phyloP scores from a whole-genome alignment of 1,140 invertebrate species.

The Mycetomoellerius zeteki region DNA sequence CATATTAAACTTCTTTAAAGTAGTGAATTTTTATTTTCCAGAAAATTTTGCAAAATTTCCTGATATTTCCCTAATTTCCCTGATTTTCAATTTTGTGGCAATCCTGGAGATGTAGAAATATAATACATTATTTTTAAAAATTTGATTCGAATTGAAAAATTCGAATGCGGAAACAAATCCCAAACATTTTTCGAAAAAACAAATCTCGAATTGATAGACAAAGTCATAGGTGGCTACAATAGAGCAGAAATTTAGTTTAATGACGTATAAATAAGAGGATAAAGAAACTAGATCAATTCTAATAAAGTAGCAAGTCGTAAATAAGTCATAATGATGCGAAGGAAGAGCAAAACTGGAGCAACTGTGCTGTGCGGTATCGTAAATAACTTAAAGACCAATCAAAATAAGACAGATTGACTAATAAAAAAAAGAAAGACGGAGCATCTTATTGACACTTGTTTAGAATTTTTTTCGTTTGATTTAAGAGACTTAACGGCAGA shows the following conservation, averaged over 20 bases:
- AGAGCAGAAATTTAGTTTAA: background rate
- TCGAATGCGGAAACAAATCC: background rate
- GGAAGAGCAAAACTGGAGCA: constrained; percentile 2
- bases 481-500: background rate
- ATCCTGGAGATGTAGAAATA: background rate
- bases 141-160: background rate
- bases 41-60: too few relatives aligned
- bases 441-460: constrained; percentile 20
- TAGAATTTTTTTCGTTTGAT: background rate
- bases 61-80: too few relatives aligned
- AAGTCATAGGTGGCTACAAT: background rate
- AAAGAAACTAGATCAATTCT: background rate
- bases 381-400: constrained; percentile 32
- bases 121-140: background rate
- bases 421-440: background rate
- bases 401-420: background rate
- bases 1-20: too few relatives aligned
- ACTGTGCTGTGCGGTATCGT: background rate
- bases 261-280: background rate
- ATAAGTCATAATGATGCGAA: background rate
- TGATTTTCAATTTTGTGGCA: too few relatives aligned
- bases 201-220: background rate
- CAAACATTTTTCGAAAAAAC: background rate
- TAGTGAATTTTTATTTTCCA: too few relatives aligned
- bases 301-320: background rate